phyloP scores from a whole-genome alignment of 2,113 vertebrate species.

The Isurus oxyrinchus region DNA sequence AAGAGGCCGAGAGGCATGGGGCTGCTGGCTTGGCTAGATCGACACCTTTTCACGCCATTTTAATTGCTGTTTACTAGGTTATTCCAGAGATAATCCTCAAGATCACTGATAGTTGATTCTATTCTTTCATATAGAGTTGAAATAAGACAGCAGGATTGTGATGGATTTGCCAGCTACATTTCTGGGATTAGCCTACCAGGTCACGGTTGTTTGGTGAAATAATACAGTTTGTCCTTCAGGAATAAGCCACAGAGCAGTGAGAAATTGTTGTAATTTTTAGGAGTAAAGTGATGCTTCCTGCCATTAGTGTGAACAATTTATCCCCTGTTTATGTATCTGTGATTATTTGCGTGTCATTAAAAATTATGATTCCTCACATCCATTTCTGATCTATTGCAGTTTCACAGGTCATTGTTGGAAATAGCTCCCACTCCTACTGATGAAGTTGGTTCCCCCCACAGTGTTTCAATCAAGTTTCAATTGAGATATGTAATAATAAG shows the following conservation, averaged over 20 bases:
- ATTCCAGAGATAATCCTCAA: neutral
- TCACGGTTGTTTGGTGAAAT: neutral
- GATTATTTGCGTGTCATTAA: neutral
- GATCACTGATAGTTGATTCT: neutral
- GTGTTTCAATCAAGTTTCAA: neutral
- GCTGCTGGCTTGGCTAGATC: neutral
- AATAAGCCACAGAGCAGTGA: neutral
- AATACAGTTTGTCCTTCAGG: neutral
- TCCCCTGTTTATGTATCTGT: neutral
- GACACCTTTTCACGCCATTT: neutral
- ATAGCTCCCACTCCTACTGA: neutral
- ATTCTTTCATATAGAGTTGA: neutral
- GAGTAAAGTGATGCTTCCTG: neutral
- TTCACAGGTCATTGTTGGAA: too few relatives aligned
- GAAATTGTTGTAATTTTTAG: neutral
- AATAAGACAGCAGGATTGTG: neutral
- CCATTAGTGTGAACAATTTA: neutral
- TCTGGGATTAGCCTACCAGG: neutral
- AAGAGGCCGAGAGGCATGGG: neutral
- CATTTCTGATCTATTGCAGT: neutral
- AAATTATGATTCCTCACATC: neutral
- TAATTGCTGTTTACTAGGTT: neutral
- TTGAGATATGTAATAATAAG: neutral
- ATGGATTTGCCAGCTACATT: neutral
- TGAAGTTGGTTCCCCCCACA: neutral